phyloP scores from a whole-genome alignment of 1,140 invertebrate species.

The Drosophila aff. region DNA sequence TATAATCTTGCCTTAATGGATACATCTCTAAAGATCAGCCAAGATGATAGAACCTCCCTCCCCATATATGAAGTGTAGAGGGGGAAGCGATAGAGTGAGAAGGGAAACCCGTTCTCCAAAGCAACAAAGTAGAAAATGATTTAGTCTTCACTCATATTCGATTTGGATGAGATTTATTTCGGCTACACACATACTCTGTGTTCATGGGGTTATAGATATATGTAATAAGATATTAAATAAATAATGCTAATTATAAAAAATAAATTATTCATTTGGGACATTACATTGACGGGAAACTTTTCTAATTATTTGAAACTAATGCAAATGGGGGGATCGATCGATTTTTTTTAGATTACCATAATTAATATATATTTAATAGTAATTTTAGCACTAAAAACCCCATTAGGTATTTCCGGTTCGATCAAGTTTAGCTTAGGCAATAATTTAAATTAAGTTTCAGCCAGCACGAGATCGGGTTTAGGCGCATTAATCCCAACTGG shows the following conservation, averaged over 20 bases:
- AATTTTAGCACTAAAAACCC: background rate
- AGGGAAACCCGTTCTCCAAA: slow-evolving; percentile 29
- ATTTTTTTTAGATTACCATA: background rate
- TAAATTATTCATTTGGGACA: background rate
- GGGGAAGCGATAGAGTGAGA: background rate
- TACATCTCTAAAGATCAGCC: slow-evolving; percentile 8
- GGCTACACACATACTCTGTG: background rate
- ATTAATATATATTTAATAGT: background rate
- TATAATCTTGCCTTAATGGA: background rate
- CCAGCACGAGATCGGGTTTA: background rate
- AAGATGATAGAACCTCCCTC: slow-evolving; percentile 1
- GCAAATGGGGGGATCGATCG: background rate
- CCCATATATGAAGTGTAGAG: background rate
- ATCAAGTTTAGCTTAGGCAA: background rate
- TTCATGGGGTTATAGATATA: no score
- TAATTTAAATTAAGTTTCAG: slow-evolving; percentile 5
- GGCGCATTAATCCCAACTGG: slow-evolving; percentile 12
- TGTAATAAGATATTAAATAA: background rate
- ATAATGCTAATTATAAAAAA: background rate
- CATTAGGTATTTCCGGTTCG: background rate
- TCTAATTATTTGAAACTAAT: background rate
- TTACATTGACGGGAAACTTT: background rate
- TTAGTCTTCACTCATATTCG: slow-evolving; percentile 16
- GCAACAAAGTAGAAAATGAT: slow-evolving; percentile 19
- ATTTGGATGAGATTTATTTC: slow-evolving; percentile 19